Evolutionary conservation across 2,888 invertebrate species (phyloP), one percentile per base, ranked within the genome.

Genomic region (Chorisops tibialis): DNA sequence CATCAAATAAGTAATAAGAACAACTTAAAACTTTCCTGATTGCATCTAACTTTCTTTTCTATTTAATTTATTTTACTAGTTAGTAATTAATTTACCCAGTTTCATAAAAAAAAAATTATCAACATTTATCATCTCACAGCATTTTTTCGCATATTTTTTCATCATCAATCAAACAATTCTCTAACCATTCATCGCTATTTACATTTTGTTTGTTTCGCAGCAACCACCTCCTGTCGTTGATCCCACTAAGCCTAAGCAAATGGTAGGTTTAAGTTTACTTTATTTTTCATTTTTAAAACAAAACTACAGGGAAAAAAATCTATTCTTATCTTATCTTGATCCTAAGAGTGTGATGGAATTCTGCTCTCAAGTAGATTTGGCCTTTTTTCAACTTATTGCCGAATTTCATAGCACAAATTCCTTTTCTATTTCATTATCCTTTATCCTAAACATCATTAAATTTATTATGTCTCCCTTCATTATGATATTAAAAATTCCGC

Each of bases 171-270:
- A 47, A 7, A 54, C 19, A 39, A 22, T 30, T 35, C 35, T 45
- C 19, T 45, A 56, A 56, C 45, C 56, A 56, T 56, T 56, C 56
- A 56, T 56, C 37, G 56, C 56, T 56, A 52, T 56, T 56, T 56
- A 56, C 45, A 56, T 45, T 59, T 54, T 24, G 78, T 81, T 81
- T 81, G 81, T 81, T 79, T 79, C 79, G 79, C 79, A 78, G 79
- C 72, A 70, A 81, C 69, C 81, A 80, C 81, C 81, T 79, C 79
- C 81, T 81, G 81, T 81, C 72, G 81, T 82, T 75, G 81, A 85
- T 81, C 82, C 83, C 76, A 79, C 81, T 78, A 84, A 85, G 75
- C 83, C 84, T 75, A 82, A 83, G 76, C 79, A 80, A 76, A 81
- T 83, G 85, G 85, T 85, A 85, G 80, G 85, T 84, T 69, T 69